These are phyloP conservation scores for Fissipunctia ypsillon DNA, from an alignment of 2,888 invertebrate genomes.

Conservation along the genomic window DNA sequence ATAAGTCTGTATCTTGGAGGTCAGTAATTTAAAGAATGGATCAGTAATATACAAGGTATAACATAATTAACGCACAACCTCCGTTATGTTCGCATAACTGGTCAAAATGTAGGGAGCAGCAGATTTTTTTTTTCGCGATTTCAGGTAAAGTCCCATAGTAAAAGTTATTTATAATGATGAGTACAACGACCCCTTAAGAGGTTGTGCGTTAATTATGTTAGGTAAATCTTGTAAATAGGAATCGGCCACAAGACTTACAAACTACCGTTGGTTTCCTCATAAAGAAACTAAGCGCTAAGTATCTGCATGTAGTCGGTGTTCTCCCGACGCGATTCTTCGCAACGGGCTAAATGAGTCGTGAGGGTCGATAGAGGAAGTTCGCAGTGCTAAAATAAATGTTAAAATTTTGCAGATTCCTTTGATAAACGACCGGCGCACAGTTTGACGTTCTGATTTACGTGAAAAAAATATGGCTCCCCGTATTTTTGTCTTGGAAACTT, in stretches of 20 bases:
- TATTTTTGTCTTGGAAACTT: slow-evolving; percentile 26
- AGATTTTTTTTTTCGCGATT: too few relatives aligned
- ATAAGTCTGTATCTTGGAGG: background rate
- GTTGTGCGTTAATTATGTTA: too few relatives aligned
- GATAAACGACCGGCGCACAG: slow-evolving; percentile 47
- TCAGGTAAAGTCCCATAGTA: too few relatives aligned
- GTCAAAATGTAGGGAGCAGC: too few relatives aligned
- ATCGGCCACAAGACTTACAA: background rate
- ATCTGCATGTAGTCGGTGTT: background rate
- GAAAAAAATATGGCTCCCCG: slow-evolving; percentile 41
- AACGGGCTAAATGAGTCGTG: slow-evolving; percentile 44
- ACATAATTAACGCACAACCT: too few relatives aligned
- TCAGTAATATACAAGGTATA: too few relatives aligned
- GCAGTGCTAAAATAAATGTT: slow-evolving; percentile 54
- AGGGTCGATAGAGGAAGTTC: slow-evolving; percentile 45
- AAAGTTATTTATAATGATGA: too few relatives aligned
- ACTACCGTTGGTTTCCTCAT: background rate
- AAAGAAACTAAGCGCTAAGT: slow-evolving; percentile 10
- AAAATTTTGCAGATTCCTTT: slow-evolving; percentile 53
- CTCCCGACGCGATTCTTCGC: background rate
- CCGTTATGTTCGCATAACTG: background rate
- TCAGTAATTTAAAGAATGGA: background rate
- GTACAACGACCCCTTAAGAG: too few relatives aligned
- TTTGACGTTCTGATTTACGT: slow-evolving; percentile 52
- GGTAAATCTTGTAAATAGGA: too few relatives aligned